phyloP scores from a whole-genome alignment of 2,113 vertebrate genomes.

The Macrotus californicus region DNA sequence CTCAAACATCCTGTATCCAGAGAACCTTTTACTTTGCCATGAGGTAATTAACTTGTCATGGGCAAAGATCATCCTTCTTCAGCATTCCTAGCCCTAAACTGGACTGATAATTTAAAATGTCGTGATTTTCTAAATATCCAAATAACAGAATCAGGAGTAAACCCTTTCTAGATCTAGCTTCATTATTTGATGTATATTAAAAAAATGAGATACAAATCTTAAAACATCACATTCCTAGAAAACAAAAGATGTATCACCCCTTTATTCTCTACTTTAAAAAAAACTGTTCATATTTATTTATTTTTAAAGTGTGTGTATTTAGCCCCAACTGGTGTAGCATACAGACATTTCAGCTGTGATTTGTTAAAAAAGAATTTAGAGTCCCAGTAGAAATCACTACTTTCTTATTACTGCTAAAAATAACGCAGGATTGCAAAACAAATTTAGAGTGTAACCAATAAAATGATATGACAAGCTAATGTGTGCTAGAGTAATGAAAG shows the following conservation, averaged over 20 bases:
- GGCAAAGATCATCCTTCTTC: not conserved
- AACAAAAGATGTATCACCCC: not conserved
- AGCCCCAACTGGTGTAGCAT: too few relatives aligned
- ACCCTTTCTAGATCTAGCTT: not conserved
- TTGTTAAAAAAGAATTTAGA: not conserved
- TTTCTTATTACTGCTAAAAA: not conserved
- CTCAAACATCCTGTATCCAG: not conserved
- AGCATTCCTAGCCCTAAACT: not conserved
- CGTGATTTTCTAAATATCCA: not conserved
- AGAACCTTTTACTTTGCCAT: not conserved
- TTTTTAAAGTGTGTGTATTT: not conserved
- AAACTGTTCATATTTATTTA: not conserved
- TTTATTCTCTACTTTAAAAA: not conserved
- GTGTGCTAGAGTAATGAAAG: not conserved
- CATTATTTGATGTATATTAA: not conserved
- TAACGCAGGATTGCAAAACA: not conserved
- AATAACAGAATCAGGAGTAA: not conserved
- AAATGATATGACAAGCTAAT: not conserved
- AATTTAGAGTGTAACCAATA: not conserved
- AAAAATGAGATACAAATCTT: not conserved
- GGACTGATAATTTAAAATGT: not conserved
- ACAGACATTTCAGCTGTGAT: not conserved
- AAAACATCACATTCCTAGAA: not conserved
- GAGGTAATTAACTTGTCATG: not conserved
- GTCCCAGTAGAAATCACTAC: not conserved